phyloP scores from a whole-genome alignment of 2,113 vertebrate species.

The Gila orcuttii region DNA sequence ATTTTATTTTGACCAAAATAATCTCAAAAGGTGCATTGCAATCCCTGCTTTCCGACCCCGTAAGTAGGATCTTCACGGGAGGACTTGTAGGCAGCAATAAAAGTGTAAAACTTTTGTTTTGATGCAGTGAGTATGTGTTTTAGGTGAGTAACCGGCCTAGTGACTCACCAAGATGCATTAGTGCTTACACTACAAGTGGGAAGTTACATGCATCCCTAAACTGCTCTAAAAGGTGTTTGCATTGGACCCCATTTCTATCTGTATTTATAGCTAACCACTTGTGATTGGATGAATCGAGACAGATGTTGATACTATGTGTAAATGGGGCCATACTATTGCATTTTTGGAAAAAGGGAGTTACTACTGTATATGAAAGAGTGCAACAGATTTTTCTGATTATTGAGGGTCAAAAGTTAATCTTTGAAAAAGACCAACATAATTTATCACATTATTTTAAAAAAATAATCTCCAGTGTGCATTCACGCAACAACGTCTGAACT shows the following conservation, averaged over 20 bases:
- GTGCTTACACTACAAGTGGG: too few relatives aligned
- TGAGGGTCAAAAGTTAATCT: background rate
- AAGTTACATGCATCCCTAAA: too few relatives aligned
- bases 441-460: too few relatives aligned
- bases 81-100: background rate
- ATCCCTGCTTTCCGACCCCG: background rate
- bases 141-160: background rate
- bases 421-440: too few relatives aligned
- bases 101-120: background rate
- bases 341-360: background rate
- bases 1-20: background rate
- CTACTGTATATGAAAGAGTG: background rate
- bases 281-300: background rate
- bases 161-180: too few relatives aligned
- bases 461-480: too few relatives aligned
- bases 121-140: background rate
- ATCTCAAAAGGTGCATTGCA: background rate
- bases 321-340: background rate
- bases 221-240: too few relatives aligned
- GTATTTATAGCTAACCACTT: conserved; percentile 13
- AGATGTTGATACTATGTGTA: background rate
- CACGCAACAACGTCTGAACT: too few relatives aligned
- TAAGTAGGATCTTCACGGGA: background rate
- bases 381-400: background rate
- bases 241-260: conserved; percentile 1